Base-by-base conservation (phyloP, 2,113 vertebrate species). In the Chaenocephalus aceratus region DNA sequence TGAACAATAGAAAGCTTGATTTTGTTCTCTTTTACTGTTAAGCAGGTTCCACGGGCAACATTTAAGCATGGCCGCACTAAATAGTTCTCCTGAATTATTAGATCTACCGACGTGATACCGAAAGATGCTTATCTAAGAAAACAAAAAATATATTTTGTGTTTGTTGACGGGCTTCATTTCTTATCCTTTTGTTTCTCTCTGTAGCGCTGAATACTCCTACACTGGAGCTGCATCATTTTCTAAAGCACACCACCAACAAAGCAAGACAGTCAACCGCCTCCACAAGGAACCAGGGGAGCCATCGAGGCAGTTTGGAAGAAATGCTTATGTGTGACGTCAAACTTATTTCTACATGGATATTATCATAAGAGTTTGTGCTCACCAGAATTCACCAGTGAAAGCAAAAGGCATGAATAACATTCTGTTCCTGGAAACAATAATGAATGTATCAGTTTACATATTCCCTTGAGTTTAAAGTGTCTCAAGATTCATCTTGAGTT, bases 181-280 rank as follows among this genome's bases (percentile, higher is more conserved):
- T 70, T n/a, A 11, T 36, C 11, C 34, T 53, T 26, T 26, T n/a
- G 30, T 75, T 2, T 64, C 13, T 46, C 56, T 60, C 78, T 69
- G 46, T 82, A 94, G 94, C 73, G 81, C 87, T 61, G 93, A 89
- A 1, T 97, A 96, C 53, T 81, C 94, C 0, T 96, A 97, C 70
- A 95, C 93, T 0, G 95, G 95, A 63, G 88, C 95, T 26, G 86
- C 94, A 0, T 96, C 97, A 2, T 91, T 95, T 65, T 88, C 90
- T 60, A 95, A 95, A 36, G 83, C 94, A 46, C 93, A 83, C 75
- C 91, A 93, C 73, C 96, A 96, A 84, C 94, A 86, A 5, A 88
- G 80, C n/a, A 93, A 83, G n/a, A 75, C 90, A n/a, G 65, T 86
- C 49, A 92, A 93, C 71, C 73, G 59, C 75, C 77, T 72, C 26